Evolutionary conservation across 2,888 invertebrate species (phyloP).

Genomic region (Pammene fasciana): DNA sequence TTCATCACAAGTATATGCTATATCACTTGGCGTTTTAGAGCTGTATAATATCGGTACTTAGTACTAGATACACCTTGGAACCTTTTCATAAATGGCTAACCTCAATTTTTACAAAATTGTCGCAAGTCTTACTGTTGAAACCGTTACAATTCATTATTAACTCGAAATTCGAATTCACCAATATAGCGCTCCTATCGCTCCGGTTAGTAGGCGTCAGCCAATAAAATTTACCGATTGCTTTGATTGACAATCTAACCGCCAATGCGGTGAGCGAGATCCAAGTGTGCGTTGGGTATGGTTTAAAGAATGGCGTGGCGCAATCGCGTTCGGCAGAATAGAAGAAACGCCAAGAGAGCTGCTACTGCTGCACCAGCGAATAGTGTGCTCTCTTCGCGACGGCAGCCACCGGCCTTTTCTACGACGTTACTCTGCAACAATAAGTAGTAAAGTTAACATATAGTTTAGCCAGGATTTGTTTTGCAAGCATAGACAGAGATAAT

Average conservation of each 20-base stretch:
- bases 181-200: slow-evolving; percentile 10
- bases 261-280: slow-evolving; percentile 17
- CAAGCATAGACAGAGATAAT: too few species aligned
- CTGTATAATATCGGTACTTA: background rate
- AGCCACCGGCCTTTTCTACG: slow-evolving; percentile 71
- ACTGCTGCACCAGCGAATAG: slow-evolving; percentile 75
- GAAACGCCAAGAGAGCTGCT: slow-evolving; percentile 72
- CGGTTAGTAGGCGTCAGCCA: background rate
- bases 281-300: slow-evolving; percentile 44
- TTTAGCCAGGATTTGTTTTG: too few species aligned
- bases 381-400: slow-evolving; percentile 70
- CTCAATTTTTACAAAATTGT: background rate
- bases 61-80: background rate
- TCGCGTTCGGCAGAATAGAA: slow-evolving; percentile 71
- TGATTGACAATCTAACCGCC: slow-evolving; percentile 16
- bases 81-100: background rate
- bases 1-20: slow-evolving; percentile 5
- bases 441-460: slow-evolving; percentile 5
- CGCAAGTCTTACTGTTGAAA: background rate
- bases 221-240: background rate
- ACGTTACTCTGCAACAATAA: slow-evolving; percentile 70
- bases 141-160: slow-evolving; percentile 8
- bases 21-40: background rate
- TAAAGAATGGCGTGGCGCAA: slow-evolving; percentile 68
- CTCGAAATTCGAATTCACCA: slow-evolving; percentile 26